These are phyloP conservation scores for Liasis olivaceus DNA, from an alignment of 2,797 vertebrate species.

Conservation along the genomic window DNA sequence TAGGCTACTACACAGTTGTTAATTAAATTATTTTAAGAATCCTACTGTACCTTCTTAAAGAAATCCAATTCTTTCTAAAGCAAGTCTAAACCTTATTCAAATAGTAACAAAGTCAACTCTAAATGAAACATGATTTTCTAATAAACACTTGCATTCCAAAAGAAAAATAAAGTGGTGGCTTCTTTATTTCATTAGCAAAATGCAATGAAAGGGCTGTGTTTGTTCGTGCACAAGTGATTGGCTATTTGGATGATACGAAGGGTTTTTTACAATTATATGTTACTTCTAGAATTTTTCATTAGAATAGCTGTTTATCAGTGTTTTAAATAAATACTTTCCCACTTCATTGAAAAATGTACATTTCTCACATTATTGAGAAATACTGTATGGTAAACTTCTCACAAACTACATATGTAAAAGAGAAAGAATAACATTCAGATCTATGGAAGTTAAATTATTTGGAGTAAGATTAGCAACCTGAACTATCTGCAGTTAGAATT, in stretches of 20 bases:
- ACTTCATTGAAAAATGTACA: background rate
- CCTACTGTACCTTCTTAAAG: constrained; percentile 39
- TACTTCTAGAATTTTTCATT: background rate
- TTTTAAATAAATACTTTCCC: background rate
- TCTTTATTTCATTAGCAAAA: constrained; percentile 36
- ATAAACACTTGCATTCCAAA: constrained; percentile 69
- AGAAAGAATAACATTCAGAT: background rate
- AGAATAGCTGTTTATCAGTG: background rate
- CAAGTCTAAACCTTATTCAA: constrained; percentile 52
- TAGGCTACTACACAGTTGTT: constrained; percentile 33
- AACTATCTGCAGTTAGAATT: background rate
- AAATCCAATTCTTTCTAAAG: constrained; percentile 4
- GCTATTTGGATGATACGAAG: background rate
- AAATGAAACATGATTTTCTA: constrained; percentile 59
- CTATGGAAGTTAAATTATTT: background rate
- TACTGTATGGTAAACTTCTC: background rate
- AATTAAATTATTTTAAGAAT: constrained; percentile 51
- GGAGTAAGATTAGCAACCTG: background rate
- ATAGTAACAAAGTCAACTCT: constrained; percentile 44
- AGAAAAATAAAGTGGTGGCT: background rate
- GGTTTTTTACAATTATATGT: background rate
- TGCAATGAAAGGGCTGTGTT: background rate
- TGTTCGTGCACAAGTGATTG: background rate
- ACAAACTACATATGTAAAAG: background rate
- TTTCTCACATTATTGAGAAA: background rate